Base-by-base conservation (phyloP, 2,113 vertebrate species). In the Notothenia coriiceps region DNA sequence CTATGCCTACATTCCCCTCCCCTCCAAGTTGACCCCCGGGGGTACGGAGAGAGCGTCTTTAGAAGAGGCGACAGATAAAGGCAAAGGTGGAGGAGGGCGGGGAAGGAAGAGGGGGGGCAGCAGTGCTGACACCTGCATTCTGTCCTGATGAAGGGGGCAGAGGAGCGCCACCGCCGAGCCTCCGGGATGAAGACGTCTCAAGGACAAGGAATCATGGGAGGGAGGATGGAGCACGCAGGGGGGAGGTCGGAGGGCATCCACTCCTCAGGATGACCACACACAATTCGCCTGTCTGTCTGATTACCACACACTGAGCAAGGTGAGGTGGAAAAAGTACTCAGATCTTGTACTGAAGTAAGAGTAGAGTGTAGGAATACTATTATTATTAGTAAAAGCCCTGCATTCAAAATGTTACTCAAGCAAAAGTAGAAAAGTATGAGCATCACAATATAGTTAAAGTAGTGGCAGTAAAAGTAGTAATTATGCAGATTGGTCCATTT, bases 121-220 rank as follows among this genome's bases (percentile, higher is more conserved):
- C 80, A 90, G 72, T 91, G 92, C 92, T 95, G 94, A 95, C 81
- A 82, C 88, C 89, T 92, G 88, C 90, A 89, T 91, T 95, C 86
- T 90, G 33, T 83, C 85, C 86, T 89, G 88, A 91, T 87, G 90
- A 94, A 94, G 92, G 90, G 35, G 90, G 93, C 86, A 79, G 85
- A 82, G 88, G 77, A 84, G 83, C 2, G 56, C 78, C 60, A 25
- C 63, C 50, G 18, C 70, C 75, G 12, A 82, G 35, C 91, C 90
- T 91, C 17, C 1, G 70, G 59, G 79, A 91, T 74, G 92, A 94
- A 96, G 94, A 94, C 90, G 54, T 95, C 95, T 95, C 95, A 97
- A 96, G 95, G 94, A 92, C 95, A 49, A 72, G 73, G 60, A 70
- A 59, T 44, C 80, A 35, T 46, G 73, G 47, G 52, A 43, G 74